phyloP scores from a whole-genome alignment of 2,113 vertebrate genomes.

The Trochalopteron elliotii region DNA sequence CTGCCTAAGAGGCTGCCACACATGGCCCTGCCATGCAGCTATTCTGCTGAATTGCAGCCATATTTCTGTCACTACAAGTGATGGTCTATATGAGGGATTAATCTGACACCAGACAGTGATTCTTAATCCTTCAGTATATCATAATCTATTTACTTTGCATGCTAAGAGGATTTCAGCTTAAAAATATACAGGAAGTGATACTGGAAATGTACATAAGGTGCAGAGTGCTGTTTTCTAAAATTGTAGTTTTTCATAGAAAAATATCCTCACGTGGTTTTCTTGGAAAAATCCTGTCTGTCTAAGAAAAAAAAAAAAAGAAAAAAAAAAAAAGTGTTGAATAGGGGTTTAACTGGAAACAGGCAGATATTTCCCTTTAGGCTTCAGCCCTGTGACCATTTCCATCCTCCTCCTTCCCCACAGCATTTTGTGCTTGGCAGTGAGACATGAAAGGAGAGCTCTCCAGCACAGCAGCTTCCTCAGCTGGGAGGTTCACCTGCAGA shows the following conservation, averaged over 20 bases:
- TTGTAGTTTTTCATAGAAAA: conserved; percentile 14
- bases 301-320: neutral
- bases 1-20: conserved; percentile 29
- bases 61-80: conserved; percentile 88
- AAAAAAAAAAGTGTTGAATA: neutral
- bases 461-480: neutral
- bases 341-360: conserved; percentile 8
- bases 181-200: conserved; percentile 87
- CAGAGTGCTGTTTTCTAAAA: conserved; percentile 72
- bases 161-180: conserved; percentile 93
- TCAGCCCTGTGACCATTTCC: neutral
- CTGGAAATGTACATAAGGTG: conserved; percentile 85
- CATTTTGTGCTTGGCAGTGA: neutral
- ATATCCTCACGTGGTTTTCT: conserved; percentile 14
- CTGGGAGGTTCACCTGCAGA: neutral
- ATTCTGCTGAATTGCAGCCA: conserved; percentile 85
- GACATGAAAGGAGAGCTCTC: neutral
- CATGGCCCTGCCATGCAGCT: conserved; percentile 17
- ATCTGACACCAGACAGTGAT: conserved; percentile 92
- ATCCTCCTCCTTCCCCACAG: neutral
- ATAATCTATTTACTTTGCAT: conserved; percentile 97
- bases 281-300: neutral
- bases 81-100: conserved; percentile 87
- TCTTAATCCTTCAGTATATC: conserved; percentile 92
- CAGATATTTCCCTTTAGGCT: conserved; percentile 1